phyloP scores from a whole-genome alignment of 2,797 vertebrate genomes.

The Sebastolobus alascanus region DNA sequence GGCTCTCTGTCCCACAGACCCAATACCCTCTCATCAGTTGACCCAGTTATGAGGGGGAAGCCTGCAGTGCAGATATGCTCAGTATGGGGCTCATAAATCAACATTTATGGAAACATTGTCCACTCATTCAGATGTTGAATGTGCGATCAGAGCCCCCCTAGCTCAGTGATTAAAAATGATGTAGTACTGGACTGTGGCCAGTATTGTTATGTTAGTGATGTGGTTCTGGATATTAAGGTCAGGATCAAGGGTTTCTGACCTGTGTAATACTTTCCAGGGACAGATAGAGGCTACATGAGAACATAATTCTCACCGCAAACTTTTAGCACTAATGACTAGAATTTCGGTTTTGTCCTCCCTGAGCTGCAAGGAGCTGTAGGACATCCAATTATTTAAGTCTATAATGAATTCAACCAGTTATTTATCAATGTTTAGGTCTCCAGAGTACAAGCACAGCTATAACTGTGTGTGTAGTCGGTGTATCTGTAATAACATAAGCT shows the following conservation, averaged over 20 bases:
- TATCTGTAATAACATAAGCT: background rate
- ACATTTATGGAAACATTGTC: constrained; percentile 30
- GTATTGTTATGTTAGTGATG: background rate
- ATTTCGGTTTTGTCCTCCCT: background rate
- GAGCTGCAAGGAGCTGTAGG: background rate
- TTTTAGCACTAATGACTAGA: background rate
- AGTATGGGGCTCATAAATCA: constrained; percentile 47
- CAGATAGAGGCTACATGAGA: background rate
- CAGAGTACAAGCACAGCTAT: background rate
- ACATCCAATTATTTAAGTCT: background rate
- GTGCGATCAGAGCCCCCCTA: constrained; percentile 18
- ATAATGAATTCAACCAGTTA: background rate
- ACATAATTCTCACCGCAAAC: background rate
- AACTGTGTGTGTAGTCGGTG: background rate
- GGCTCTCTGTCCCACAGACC: constrained; percentile 33
- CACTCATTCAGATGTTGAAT: constrained; percentile 45
- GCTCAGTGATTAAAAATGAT: constrained; percentile 10
- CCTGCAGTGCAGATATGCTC: constrained; percentile 27
- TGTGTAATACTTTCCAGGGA: background rate
- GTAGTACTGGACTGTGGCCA: background rate
- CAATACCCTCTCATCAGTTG: constrained; percentile 58
- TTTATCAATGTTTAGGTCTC: background rate
- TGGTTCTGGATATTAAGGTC: background rate
- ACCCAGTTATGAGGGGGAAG: constrained; percentile 47
- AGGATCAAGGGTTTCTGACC: constrained; percentile 1